Evolutionary conservation across 2,888 invertebrate species (phyloP), one percentile per base, ranked within the genome.

Genomic region (Noctua pronuba): DNA sequence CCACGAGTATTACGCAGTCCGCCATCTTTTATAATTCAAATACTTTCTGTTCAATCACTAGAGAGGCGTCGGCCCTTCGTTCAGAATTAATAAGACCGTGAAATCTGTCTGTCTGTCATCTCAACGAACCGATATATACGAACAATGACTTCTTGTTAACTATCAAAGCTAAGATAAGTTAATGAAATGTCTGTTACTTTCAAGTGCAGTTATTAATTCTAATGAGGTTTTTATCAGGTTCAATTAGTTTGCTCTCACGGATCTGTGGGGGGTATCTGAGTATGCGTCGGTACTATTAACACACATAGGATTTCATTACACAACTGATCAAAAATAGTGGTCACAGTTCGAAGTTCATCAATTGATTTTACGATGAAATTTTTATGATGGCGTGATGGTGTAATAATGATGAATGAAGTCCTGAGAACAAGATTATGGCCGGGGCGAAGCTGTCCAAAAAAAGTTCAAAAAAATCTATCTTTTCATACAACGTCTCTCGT

Each of bases 191-290:
- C 75, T 52, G 83, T 86, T 65, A 67, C 64, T 65, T 75, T 83
- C 78, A 83, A 81, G 77, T 75, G 78, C 74, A 78, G 84, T 83
- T 78, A 81, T 81, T 84, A 76, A 78, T 80, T 83, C 62, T 38
- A 75, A 80, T 78, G 75, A 71, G 35, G 41, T 74, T 83, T 80
- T 81, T 64, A 85, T 85, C 46, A 62, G 55, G 18, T 62, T 72
- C 71, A 68, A 85, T 85, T 85, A 85, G 69, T 83, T 81, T 41
- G 52, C 66, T 81, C 69, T 75, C 77, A 69, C 67, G 58, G 28
- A 13, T 35, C 49, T 21, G 31, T 74, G 28, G 28, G 11, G 67
- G 62, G 44, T 46, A 67, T 46, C 4, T 31, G 28, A 35, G 41
- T 65, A 65, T 41, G 28, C 24, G 49, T 66, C 21, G 41, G 60